Conservation (phyloP, 2,113 vertebrate genomes). For the Meles meles region DNA sequence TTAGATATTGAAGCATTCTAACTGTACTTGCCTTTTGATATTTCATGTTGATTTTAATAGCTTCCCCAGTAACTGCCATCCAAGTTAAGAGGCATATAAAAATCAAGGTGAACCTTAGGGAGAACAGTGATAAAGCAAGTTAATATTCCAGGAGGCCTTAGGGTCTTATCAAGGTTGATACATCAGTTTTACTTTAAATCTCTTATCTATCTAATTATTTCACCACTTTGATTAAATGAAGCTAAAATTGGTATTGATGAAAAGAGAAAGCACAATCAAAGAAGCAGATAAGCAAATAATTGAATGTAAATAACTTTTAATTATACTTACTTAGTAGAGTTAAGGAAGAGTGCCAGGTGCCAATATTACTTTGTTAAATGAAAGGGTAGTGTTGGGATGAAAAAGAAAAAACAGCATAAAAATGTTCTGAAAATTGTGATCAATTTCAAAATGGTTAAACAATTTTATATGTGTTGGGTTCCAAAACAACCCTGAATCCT, state of each 20-base stretch:
- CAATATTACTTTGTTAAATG: constrained; percentile 64
- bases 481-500: neutral
- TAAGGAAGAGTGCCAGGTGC: constrained; percentile 60
- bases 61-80: neutral
- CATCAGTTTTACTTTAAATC: constrained; percentile 64
- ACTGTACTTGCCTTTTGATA: neutral
- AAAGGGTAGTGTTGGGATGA: neutral
- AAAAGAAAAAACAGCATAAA: neutral
- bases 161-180: constrained; percentile 55
- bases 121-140: constrained; percentile 29
- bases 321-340: constrained; percentile 67
- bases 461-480: constrained; percentile 9
- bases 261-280: constrained; percentile 73
- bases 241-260: constrained; percentile 71
- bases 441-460: constrained; percentile 17
- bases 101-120: constrained; percentile 42
- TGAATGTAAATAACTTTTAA: constrained; percentile 70
- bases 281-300: constrained; percentile 73
- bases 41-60: constrained; percentile 32
- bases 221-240: constrained; percentile 67
- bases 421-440: constrained; percentile 22
- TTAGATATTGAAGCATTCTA: constrained; percentile 33
- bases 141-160: constrained; percentile 42
- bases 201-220: constrained; percentile 74
- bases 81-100: constrained; percentile 29